Conservation (phyloP, 2,797 vertebrate species). For the Potorous gilbertii region DNA sequence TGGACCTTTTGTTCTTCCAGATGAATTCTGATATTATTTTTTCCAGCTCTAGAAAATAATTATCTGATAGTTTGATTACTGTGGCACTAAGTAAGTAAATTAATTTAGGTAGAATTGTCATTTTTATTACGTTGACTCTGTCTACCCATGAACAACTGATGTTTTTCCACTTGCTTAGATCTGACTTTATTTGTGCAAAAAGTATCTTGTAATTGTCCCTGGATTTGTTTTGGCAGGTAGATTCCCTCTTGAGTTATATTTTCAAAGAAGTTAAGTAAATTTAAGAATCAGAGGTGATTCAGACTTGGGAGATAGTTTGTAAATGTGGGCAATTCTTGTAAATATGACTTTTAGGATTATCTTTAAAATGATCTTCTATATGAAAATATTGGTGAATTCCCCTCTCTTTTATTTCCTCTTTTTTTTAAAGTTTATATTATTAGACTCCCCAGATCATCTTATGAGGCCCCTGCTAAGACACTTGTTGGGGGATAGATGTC, state of each 20-base stretch:
- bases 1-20: too few species aligned
- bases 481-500: constrained; percentile 28
- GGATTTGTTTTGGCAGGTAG: too few species aligned
- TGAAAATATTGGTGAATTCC: neutral
- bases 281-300: neutral
- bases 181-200: too few species aligned
- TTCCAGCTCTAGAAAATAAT: too few species aligned
- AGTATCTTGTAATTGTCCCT: too few species aligned
- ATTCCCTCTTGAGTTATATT: neutral
- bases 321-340: neutral
- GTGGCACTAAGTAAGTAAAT: too few species aligned
- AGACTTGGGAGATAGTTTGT: constrained; percentile 17
- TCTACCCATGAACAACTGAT: too few species aligned
- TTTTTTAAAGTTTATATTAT: neutral
- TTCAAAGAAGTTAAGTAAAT: neutral
- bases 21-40: too few species aligned
- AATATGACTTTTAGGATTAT: neutral
- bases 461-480: constrained; percentile 10
- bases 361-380: constrained; percentile 23
- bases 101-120: too few species aligned
- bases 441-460: constrained; percentile 18
- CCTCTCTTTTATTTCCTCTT: neutral
- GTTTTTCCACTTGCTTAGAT: too few species aligned
- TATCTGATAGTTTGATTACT: too few species aligned
- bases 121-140: too few species aligned